Base-by-base conservation (phyloP, 2,888 invertebrate species). In the Drosophila suboccidentalis region DNA sequence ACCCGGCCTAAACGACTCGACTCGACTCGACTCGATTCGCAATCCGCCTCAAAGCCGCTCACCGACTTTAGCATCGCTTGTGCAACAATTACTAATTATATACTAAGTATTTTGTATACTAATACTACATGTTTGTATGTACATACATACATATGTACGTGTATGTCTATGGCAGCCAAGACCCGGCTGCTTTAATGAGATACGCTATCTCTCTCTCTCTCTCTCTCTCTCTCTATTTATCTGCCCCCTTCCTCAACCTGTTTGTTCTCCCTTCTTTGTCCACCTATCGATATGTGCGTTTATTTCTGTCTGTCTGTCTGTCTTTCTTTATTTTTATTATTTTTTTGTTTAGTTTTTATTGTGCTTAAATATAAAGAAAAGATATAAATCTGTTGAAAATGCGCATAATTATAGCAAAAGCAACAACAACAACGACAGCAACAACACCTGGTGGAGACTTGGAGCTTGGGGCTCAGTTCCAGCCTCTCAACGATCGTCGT, bases 71-170 rank as follows among this genome's bases (percentile, higher is more conserved):
- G 73, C 81, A 80, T 76, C 72, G 80, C 90, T 90, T 90, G 89
- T 90, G 89, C 91, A 89, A 90, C 91, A 90, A 87, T 91, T 91
- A 90, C 88, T 91, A 90, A 91, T 91, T 90, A 90, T 90, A 90
- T 84, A 88, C 80, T 71, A 78, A 63, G 62, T 55, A 55, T 55
- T 19, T 38, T 43, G 51, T 63, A 51, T 66, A 54, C 66, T 66
- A 58, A 58, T 47, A 29, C 46, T 36, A 15, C 22, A 22, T 19
- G 34, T 34, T 17, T 34, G 43, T 32, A 13, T 43, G n/a, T 44
- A 32, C 19, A 19, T 19, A 19, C 19, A 19, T 19, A 19, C 19
- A 19, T n/a, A n/a, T n/a, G n/a, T n/a, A n/a, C n/a, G n/a, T 44
- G 43, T 54, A 22, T 41, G 49, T 22, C 11, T 72, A 59, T 77